phyloP scores from a whole-genome alignment of 2,797 vertebrate species.

The Oryzias sinensis region DNA sequence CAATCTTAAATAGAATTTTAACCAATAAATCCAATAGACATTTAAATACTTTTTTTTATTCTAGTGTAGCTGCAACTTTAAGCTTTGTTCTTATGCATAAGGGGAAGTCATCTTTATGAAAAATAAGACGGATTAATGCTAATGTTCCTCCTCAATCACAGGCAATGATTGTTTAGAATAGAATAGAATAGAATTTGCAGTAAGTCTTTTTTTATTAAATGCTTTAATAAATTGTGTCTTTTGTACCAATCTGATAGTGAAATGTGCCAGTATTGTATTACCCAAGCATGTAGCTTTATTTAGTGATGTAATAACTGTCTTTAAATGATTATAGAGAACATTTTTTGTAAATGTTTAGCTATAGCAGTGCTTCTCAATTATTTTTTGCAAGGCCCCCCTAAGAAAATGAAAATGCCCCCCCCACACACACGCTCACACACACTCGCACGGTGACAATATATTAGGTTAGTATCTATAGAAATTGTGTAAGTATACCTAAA shows the following conservation, averaged over 20 bases:
- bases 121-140: constrained; percentile 64
- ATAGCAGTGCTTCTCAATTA: too few species aligned
- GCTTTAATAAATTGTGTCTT: constrained; percentile 18
- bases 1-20: neutral
- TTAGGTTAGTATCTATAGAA: too few species aligned
- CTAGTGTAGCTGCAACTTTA: neutral
- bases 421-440: too few species aligned
- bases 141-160: constrained; percentile 59
- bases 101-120: constrained; percentile 36
- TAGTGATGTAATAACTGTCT: constrained; percentile 2
- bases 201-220: constrained; percentile 19
- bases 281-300: constrained; percentile 8
- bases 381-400: too few species aligned
- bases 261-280: constrained; percentile 31
- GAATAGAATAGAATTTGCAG: constrained; percentile 1
- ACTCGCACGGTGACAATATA: too few species aligned
- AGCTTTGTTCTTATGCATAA: constrained; percentile 26
- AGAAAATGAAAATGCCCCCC: too few species aligned
- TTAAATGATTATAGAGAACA: constrained; percentile 13
- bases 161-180: constrained; percentile 34
- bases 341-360: constrained; percentile 11
- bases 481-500: too few species aligned
- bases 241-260: constrained; percentile 32
- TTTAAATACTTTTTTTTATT: neutral
- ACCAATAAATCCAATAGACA: neutral